Evolutionary conservation across 2,113 vertebrate genomes (phyloP).

Genomic region (Perca flavescens): DNA sequence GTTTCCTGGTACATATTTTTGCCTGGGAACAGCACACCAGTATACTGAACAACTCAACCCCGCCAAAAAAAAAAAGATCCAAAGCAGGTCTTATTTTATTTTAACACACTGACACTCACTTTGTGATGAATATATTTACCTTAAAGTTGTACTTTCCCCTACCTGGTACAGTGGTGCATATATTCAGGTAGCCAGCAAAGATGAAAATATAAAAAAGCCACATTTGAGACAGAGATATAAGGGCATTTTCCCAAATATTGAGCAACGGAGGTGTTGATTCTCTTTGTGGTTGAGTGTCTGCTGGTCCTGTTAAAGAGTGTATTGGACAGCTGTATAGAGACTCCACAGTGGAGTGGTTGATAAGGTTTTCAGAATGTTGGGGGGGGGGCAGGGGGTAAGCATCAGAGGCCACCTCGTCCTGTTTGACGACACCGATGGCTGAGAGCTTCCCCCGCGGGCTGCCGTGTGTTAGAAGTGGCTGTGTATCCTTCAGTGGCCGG

Average conservation of each 20-base stretch:
- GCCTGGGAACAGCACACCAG: background rate
- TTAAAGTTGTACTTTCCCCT: background rate
- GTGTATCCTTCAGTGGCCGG: background rate
- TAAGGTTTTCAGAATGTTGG: background rate
- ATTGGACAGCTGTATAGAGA: background rate
- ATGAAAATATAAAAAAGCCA: background rate
- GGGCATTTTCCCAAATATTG: background rate
- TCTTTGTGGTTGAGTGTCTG: background rate
- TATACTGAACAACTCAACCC: background rate
- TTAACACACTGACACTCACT: background rate
- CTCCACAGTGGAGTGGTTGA: background rate
- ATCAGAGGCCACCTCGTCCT: background rate
- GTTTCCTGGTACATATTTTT: background rate
- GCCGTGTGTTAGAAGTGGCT: constrained; percentile 6
- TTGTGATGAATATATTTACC: background rate
- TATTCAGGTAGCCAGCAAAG: background rate
- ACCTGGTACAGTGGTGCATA: background rate
- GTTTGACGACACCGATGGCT: background rate
- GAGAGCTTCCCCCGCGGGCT: constrained; percentile 2
- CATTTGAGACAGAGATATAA: background rate
- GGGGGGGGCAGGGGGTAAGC: background rate
- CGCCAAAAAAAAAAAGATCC: background rate
- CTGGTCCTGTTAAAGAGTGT: background rate
- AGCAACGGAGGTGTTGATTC: background rate
- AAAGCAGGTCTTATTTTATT: background rate